These are phyloP conservation scores for Phyllostomus discolor DNA, from an alignment of 2,113 vertebrate genomes.

Conservation along the genomic window DNA sequence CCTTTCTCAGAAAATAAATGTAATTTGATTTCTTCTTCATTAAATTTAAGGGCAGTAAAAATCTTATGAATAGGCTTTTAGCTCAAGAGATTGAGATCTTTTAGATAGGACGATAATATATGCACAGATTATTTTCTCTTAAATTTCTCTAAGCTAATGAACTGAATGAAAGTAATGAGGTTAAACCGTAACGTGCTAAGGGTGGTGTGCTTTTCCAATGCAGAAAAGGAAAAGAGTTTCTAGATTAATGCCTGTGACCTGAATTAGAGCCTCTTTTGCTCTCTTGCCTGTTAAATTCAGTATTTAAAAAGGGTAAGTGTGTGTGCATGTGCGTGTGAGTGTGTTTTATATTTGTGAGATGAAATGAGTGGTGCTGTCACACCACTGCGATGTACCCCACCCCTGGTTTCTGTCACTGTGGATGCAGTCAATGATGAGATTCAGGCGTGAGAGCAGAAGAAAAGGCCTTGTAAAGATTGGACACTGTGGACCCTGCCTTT, in stretches of 20 bases:
- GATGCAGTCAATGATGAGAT: not conserved
- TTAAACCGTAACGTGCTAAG: conserved; percentile 12
- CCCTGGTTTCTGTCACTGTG: not conserved
- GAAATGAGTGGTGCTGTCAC: not conserved
- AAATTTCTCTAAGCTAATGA: conserved; percentile 55
- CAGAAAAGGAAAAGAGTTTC: not conserved
- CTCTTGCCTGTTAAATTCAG: not conserved
- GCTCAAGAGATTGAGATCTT: conserved; percentile 43
- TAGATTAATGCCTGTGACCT: not conserved
- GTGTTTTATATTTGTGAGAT: not conserved
- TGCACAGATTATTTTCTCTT: conserved; percentile 42
- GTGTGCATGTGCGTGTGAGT: not conserved
- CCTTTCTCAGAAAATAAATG: not conserved
- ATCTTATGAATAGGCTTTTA: not conserved
- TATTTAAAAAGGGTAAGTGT: not conserved
- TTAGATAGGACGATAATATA: conserved; percentile 12
- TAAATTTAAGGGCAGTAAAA: conserved; percentile 47
- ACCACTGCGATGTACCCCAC: not conserved
- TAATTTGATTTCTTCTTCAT: conserved; percentile 37
- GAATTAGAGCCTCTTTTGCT: not conserved
- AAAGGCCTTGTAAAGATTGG: not conserved
- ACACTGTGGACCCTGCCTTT: not conserved
- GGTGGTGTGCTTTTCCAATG: not conserved
- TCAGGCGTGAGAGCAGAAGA: not conserved
- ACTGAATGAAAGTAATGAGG: conserved; percentile 44